phyloP scores from a whole-genome alignment of 2,113 vertebrate species.

The Boulengeromyrus knoepffleri region DNA sequence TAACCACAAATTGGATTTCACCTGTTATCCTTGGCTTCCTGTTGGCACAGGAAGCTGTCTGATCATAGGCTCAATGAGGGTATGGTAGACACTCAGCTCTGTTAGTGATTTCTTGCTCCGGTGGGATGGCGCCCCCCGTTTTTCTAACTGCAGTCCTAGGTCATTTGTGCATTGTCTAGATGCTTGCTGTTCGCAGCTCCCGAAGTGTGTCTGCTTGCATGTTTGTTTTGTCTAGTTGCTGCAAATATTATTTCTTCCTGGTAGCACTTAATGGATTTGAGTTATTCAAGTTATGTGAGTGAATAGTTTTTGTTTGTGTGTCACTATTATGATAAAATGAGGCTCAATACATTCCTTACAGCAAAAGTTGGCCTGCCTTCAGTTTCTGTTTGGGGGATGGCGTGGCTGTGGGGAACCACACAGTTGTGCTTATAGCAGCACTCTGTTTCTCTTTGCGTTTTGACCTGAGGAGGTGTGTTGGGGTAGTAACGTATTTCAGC shows the following conservation, averaged over 20 bases:
- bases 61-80: background rate
- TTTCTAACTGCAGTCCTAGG: background rate
- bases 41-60: background rate
- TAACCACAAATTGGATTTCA: background rate
- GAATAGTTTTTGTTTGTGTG: background rate
- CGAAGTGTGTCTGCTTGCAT: background rate
- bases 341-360: background rate
- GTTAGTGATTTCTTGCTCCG: background rate
- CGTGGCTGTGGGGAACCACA: background rate
- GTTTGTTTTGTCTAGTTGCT: background rate
- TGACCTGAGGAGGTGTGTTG: background rate
- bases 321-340: background rate
- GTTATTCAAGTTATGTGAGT: background rate
- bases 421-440: background rate
- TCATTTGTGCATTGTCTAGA: background rate
- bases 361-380: background rate
- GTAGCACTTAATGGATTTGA: background rate
- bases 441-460: background rate
- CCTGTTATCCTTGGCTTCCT: background rate
- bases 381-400: background rate
- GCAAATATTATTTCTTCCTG: background rate
- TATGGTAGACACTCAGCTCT: background rate
- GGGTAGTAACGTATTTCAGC: background rate
- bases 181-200: background rate
- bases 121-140: background rate